Evolutionary conservation across 2,797 vertebrate species (phyloP).

Genomic region (Hapalemur alaotrensis): DNA sequence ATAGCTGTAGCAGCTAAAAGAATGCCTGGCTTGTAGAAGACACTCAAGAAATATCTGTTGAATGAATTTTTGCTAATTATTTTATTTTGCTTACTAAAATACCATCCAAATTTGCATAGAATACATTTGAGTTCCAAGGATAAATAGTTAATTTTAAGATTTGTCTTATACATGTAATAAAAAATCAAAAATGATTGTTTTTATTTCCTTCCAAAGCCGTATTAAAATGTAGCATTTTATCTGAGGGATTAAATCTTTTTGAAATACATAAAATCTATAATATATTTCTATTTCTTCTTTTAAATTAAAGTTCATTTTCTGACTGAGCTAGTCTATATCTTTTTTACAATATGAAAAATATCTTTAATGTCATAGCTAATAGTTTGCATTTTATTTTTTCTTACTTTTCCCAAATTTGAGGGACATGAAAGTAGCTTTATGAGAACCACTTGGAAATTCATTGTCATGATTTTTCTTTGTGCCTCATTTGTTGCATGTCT

Average conservation of each 20-base stretch:
- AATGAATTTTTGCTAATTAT: background rate
- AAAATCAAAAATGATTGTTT: background rate
- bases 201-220: background rate
- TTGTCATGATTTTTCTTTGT: background rate
- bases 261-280: background rate
- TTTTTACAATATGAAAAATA: background rate
- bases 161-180: background rate
- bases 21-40: background rate
- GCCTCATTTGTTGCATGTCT: background rate
- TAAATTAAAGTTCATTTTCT: background rate
- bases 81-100: background rate
- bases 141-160: background rate
- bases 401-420: background rate
- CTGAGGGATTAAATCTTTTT: background rate
- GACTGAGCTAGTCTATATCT: background rate
- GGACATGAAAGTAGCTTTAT: background rate
- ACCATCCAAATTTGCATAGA: background rate
- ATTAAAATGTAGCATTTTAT: background rate
- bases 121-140: background rate
- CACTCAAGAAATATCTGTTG: background rate
- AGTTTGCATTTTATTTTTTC: background rate
- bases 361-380: background rate
- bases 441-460: background rate
- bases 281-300: background rate
- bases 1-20: background rate